Base-by-base conservation (phyloP, 2,888 invertebrate genomes). In the Caenorhabditis macrosperma region DNA sequence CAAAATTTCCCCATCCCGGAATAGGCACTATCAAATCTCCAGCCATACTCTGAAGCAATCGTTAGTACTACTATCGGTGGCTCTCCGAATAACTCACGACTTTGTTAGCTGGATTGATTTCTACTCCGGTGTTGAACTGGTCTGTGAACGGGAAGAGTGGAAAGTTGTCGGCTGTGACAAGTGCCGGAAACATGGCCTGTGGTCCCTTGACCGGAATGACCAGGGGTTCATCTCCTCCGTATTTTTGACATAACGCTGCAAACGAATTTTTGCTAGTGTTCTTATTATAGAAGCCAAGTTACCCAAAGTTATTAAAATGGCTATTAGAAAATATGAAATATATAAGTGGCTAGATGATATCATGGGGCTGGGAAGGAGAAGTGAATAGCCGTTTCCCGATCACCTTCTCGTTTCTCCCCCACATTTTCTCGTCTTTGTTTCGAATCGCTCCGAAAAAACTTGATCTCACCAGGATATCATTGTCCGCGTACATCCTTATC, bases 1-100 rank as follows among this genome's bases (percentile, higher is more conserved):
- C 89, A 30, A 83, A 87, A 50, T 88, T 86, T 10, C 89, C 89
- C 89, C 88, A 88, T n/a, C 87, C 88, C 1, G 88, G 88, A n/a
- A 88, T 75, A 4, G 88, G 88, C 15, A 88, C 69, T 33, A 87
- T 88, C 64, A 88, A 54, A 61, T 88, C 87, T 0, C 88, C 88
- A 9, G 88, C 86, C 75, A 87, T 33, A 22, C 87, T 84, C 88
- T 87, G 38, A 24, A 77, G 78, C n/a, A n/a, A n/a, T n/a, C 28
- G 55, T 22, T 6, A 48, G n/a, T 5, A 20, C 57, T 46, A n/a
- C 2, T 26, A 26, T 44, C 1, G 22, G 2, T 35, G 44, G 33
- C 30, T 15, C 15, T 6, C 5, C 15, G 0, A 15, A 20, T 60
- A 15, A 86, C 86, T 63, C 52, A 88, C 88, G 41, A 86, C 74